These are phyloP conservation scores for Myrmecobius fasciatus DNA, from an alignment of 2,113 vertebrate species.

Conservation along the genomic window DNA sequence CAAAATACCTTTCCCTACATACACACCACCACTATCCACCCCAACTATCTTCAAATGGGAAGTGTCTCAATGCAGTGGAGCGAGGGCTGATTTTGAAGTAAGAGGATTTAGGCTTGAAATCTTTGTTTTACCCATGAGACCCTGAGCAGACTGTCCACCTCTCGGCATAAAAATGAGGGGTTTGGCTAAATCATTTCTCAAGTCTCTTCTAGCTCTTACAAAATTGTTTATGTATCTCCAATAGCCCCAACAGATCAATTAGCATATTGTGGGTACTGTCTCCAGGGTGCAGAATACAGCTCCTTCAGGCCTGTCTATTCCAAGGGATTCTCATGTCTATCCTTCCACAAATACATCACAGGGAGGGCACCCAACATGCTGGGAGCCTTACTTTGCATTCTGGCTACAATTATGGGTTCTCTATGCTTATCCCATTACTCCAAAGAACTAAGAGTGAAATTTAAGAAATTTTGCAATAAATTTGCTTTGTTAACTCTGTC, in stretches of 20 bases:
- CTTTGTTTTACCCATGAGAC: background rate
- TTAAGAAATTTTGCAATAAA: conserved; percentile 50
- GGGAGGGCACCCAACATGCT: background rate
- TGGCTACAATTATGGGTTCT: conserved; percentile 19
- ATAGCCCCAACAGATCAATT: background rate
- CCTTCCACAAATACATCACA: background rate
- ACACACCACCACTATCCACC: background rate
- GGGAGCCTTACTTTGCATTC: background rate
- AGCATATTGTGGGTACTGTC: background rate
- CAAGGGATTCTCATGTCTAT: background rate
- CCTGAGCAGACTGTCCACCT: background rate
- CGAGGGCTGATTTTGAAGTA: background rate
- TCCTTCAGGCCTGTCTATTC: background rate
- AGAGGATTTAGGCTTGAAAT: background rate
- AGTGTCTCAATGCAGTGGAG: background rate
- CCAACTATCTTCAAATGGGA: background rate
- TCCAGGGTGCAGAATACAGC: background rate
- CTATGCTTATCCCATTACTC: background rate
- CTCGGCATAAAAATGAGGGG: background rate
- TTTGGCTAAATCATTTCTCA: background rate
- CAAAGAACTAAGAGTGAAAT: conserved; percentile 29
- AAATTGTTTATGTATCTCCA: background rate
- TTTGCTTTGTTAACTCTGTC: conserved; percentile 40
- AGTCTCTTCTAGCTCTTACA: background rate
- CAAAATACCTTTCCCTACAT: background rate